These are phyloP conservation scores for Torymus texanus DNA, from an alignment of 2,888 invertebrate genomes.

Conservation along the genomic window DNA sequence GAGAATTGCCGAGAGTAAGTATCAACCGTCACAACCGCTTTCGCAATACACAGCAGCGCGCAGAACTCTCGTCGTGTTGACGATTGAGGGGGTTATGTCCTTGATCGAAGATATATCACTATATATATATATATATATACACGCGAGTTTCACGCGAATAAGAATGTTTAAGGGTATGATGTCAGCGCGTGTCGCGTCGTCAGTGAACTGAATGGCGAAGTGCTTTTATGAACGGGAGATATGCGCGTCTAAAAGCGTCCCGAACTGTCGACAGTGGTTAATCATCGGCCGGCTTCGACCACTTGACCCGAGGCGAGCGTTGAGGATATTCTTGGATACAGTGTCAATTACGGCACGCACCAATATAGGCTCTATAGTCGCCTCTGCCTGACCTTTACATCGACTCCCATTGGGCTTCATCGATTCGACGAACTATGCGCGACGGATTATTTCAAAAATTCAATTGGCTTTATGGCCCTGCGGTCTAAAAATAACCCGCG, in stretches of 20 bases:
- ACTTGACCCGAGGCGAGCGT: constrained; percentile 69
- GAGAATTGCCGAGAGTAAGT: no score
- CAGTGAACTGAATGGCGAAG: constrained; percentile 27
- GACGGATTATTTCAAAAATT: not conserved
- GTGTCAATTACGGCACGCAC: constrained; percentile 72
- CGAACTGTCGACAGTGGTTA: constrained; percentile 55
- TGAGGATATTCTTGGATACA: constrained; percentile 66
- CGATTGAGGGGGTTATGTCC: no score
- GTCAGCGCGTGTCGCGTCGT: constrained; percentile 16
- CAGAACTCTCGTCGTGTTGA: no score
- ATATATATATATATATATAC: no score
- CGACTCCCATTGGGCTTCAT: constrained; percentile 63
- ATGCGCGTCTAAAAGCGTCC: constrained; percentile 38
- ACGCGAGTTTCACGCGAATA: not conserved
- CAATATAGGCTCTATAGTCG: constrained; percentile 64
- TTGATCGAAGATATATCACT: no score
- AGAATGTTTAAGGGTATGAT: constrained; percentile 15
- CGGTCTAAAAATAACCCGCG: not conserved
- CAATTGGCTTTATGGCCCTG: not conserved
- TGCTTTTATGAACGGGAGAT: constrained; percentile 24
- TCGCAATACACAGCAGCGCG: not conserved
- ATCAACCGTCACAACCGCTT: no score
- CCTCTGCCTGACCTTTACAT: constrained; percentile 61
- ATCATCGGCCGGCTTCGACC: constrained; percentile 67
- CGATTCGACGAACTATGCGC: constrained; percentile 57